Evolutionary conservation across 2,888 invertebrate species (phyloP), one percentile per base, ranked within the genome.

Genomic region (Venusia cambrica): DNA sequence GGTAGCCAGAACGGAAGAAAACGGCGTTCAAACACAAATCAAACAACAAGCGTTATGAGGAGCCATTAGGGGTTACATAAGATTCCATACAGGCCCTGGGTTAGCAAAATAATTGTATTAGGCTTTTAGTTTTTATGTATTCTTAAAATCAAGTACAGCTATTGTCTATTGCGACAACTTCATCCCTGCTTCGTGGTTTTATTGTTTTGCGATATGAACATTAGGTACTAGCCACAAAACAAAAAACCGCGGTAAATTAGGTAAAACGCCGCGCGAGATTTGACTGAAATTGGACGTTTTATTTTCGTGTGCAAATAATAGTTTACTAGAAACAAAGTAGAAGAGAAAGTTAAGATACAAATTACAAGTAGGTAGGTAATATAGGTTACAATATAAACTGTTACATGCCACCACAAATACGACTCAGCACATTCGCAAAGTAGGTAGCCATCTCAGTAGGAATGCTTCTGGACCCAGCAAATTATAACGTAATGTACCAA

Each of bases 1-100:
- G 78, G 59, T 75, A 75, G 84, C 85, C 83, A 72, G 84, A 84
- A 84, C 84, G 81, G 81, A 87, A 85, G 81, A 87, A 84, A 85
- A 84, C 71, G 69, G 83, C 76, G 71, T 73, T 84, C 73, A 84
- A 84, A 81, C 67, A 73, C 72, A 81, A 80, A 77, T 57, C 60
- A 69, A 62, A 62, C 21, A 74, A 73, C 65, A 83, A 83, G 81
- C 81, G 54, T 60, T 68, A 70, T 54, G 52, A 60, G 62, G 57
- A 68, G 75, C 67, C 55, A n/a, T n/a, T n/a, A 57, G 20, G 47
- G 28, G 34, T 41, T 36, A 50, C 36, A 38, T 21, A 33, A 45
- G 43, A 45, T 37, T 32, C 21, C 42, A 10, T 21, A 30, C 8
- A 7, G 9, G 26, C 19, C 16, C 8, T 24, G 24, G 28, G 34